Evolutionary conservation across 2,113 vertebrate species (phyloP).

Genomic region (Aix galericulata): DNA sequence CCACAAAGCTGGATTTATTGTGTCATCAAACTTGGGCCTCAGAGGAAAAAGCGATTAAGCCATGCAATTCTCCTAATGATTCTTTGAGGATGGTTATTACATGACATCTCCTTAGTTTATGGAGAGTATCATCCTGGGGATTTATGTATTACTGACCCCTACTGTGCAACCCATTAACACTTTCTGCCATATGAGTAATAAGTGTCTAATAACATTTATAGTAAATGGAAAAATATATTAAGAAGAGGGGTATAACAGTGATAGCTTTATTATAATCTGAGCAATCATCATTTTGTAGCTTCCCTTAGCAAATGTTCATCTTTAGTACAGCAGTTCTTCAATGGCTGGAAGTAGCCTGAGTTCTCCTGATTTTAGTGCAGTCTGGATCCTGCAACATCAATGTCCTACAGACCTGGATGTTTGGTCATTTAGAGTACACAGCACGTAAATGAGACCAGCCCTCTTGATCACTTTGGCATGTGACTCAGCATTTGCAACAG

Average conservation of each 20-base stretch:
- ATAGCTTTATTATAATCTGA: neutral
- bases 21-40: neutral
- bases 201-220: neutral
- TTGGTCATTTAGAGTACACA: neutral
- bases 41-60: neutral
- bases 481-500: neutral
- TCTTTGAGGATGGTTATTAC: slow-evolving; percentile 18
- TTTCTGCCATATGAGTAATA: slow-evolving; percentile 3
- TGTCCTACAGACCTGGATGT: neutral
- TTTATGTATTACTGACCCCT: slow-evolving; percentile 21
- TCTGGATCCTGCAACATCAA: neutral
- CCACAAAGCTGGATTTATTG: neutral
- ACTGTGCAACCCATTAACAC: neutral
- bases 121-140: neutral
- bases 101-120: neutral
- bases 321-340: neutral
- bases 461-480: rapidly evolving
- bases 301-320: neutral
- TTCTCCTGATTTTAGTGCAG: neutral
- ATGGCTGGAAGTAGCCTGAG: neutral
- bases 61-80: neutral
- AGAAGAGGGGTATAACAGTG: neutral
- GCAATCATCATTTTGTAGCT: neutral
- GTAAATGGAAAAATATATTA: neutral
- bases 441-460: neutral